Base-by-base conservation (phyloP, 2,888 invertebrate genomes). In the Thecophora atra region DNA sequence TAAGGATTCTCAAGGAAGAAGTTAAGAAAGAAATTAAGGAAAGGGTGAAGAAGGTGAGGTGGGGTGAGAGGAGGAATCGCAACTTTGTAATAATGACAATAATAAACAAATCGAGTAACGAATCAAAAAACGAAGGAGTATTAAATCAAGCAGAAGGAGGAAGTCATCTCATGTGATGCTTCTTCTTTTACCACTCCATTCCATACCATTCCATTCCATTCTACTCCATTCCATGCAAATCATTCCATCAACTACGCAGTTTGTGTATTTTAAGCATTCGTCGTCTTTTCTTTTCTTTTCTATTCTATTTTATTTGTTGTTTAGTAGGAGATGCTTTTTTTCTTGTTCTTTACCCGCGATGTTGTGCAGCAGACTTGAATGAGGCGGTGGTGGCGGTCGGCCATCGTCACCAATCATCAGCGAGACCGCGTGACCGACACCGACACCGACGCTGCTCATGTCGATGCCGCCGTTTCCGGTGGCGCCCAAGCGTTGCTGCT, bases 281-380 rank as follows among this genome's bases (percentile, higher is more conserved):
- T 54, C 7, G 19, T 54, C 21, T 1, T 21, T 54, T 21, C 19
- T 21, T 21, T 21, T 54, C n/a, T 37, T 8, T 37, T 37, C 37
- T 37, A 37, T 37, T 37, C 11, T 37, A 37, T 4, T 54, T 54
- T 54, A 13, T 54, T 54, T 21, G 54, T 54, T 54, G 54, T 21
- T 54, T 54, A 54, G 54, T 54, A 54, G 21, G 3, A 8, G 15
- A 21, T 54, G 54, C 21, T 54, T 19, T 54, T 54, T 19, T 54
- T 54, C 21, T 54, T 54, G 54, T 51, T 68, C 28, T 63, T 71
- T 75, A 74, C 74, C 75, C 28, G 72, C 70, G 78, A 81, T 74
- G 91, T 94, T 94, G 87, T 94, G 93, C 88, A 95, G 91, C 84
- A 95, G 89, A 84, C 91, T 91, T 78, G 91, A 91, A 83, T 89